Evolutionary conservation across 2,113 vertebrate species (phyloP).

Genomic region (Thryonomys swinderianus): DNA sequence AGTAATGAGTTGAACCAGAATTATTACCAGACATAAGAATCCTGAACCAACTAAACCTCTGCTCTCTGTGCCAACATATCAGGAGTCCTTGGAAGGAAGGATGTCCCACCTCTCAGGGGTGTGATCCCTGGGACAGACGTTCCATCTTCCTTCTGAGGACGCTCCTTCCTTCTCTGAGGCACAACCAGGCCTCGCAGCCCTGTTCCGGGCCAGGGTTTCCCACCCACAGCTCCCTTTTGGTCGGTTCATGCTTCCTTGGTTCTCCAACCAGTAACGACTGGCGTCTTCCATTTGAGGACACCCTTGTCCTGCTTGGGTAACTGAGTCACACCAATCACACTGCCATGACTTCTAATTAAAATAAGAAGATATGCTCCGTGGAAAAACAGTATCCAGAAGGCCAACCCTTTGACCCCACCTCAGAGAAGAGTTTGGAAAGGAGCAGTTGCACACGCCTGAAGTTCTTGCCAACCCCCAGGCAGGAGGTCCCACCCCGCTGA

Average conservation of each 20-base stretch:
- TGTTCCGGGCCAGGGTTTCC: neutral
- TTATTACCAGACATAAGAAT: neutral
- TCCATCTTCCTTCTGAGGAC: neutral
- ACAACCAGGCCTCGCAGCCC: neutral
- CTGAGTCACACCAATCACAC: neutral
- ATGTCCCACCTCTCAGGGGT: neutral
- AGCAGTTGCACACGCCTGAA: neutral
- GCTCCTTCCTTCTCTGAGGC: no score
- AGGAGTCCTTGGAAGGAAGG: neutral
- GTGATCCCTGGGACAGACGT: neutral
- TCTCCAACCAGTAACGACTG: neutral
- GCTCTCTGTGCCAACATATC: neutral
- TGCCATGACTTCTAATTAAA: neutral
- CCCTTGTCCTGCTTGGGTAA: neutral
- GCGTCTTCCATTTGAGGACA: neutral
- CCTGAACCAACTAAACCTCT: neutral
- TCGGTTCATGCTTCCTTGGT: neutral
- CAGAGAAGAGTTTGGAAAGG: conserved; percentile 2
- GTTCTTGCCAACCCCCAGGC: neutral
- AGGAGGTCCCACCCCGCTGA: neutral
- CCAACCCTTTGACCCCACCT: neutral
- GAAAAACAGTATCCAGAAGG: neutral
- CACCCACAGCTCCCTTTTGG: neutral
- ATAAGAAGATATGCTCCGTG: neutral
- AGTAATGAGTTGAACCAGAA: neutral